A percentile compares a stretch with the other conserved stretches of the same genome.
phyloP scores from a whole-genome alignment of 2,888 invertebrate genomes.

The Drosophila peninsularis region DNA sequence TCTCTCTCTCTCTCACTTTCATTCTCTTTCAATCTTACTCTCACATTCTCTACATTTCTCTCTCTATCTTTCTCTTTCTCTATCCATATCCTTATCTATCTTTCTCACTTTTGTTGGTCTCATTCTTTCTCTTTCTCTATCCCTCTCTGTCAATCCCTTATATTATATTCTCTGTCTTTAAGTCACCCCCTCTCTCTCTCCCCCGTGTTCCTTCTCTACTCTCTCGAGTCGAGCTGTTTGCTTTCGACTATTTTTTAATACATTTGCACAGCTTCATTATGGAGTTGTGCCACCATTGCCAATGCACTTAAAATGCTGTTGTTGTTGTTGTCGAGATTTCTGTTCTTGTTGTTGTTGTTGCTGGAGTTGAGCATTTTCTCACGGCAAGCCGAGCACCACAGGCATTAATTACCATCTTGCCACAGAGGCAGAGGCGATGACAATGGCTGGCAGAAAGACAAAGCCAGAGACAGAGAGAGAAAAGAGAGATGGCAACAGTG shows the following conservation, averaged over 20 bases:
- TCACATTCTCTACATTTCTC: neutral
- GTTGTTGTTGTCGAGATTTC: neutral
- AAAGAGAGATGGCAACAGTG: neutral
- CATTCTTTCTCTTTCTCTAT: too few relatives aligned
- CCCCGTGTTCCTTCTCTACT: neutral
- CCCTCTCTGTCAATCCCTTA: neutral
- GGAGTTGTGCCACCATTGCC: neutral
- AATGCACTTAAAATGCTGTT: constrained; percentile 1
- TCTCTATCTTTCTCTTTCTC: neutral
- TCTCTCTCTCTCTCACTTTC: neutral
- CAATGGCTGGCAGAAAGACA: neutral
- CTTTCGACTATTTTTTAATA: neutral
- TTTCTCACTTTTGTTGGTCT: neutral
- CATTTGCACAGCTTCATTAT: constrained; percentile 3
- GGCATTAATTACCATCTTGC: constrained; percentile 19
- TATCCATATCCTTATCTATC: neutral
- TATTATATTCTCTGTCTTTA: neutral
- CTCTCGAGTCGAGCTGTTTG: neutral
- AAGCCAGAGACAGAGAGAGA: neutral
- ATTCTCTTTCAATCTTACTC: neutral
- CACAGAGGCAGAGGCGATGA: constrained; percentile 2
- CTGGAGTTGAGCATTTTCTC: constrained; percentile 7
- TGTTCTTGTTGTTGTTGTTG: constrained; percentile 1
- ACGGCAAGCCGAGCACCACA: constrained; percentile 13
- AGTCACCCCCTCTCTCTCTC: neutral